Percentiles rank a stretch among this genome's conserved stretches.
phyloP scores from a whole-genome alignment of 1,140 invertebrate genomes.

The Zaprionus ornatus region DNA sequence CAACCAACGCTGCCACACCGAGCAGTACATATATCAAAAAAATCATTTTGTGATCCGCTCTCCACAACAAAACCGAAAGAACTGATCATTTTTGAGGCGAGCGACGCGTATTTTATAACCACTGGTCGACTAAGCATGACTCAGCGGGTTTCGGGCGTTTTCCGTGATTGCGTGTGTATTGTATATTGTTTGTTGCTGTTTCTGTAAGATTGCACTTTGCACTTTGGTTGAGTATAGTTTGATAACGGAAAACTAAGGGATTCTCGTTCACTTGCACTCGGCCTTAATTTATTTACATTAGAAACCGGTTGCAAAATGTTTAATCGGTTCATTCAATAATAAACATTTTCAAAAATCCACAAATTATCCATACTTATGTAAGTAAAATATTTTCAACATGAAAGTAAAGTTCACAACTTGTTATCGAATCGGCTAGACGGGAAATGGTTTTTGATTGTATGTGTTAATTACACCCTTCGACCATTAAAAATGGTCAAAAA shows the following conservation, averaged over 20 bases:
- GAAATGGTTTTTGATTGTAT: too few species aligned
- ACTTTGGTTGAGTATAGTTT: background rate
- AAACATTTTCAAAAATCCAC: background rate
- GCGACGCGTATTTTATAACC: conserved; percentile 12
- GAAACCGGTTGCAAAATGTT: background rate
- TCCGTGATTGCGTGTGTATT: too few species aligned
- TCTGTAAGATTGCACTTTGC: background rate
- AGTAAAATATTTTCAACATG: background rate
- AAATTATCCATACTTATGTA: background rate
- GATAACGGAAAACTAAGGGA: background rate
- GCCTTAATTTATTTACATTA: background rate
- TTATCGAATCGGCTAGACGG: too few species aligned
- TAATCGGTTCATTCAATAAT: background rate
- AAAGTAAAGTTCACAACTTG: background rate
- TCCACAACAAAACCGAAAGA: background rate
- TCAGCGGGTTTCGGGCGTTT: background rate
- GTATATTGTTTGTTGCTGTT: too few species aligned
- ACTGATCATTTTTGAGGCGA: background rate
- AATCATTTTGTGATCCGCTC: conserved; percentile 37
- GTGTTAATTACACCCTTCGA: too few species aligned
- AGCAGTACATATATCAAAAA: conserved; percentile 54
- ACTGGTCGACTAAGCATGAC: conserved; percentile 19
- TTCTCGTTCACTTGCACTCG: background rate
- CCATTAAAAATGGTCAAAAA: too few species aligned
- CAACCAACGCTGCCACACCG: conserved; percentile 45